These are phyloP conservation scores for Phaethon lepturus DNA, from an alignment of 2,113 vertebrate genomes.

Conservation along the genomic window DNA sequence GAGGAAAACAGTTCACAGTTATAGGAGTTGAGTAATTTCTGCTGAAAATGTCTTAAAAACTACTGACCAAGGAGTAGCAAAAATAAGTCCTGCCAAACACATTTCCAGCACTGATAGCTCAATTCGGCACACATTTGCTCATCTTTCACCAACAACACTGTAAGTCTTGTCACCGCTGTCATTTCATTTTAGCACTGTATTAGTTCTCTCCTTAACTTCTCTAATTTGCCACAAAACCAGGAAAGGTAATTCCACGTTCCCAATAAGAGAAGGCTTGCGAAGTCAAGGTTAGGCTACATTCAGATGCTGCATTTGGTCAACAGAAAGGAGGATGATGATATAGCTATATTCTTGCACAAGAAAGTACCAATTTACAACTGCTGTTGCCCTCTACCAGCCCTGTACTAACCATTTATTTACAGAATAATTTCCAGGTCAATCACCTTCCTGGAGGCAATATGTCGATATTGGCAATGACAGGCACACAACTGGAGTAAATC, in stretches of 20 bases:
- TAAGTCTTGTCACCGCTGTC: background rate
- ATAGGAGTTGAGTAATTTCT: background rate
- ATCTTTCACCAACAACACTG: background rate
- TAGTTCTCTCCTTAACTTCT: background rate
- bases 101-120: background rate
- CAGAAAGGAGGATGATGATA: background rate
- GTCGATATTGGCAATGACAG: fast-evolving
- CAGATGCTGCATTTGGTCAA: background rate
- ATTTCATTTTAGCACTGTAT: background rate
- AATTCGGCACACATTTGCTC: background rate
- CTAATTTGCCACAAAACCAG: background rate
- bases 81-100: background rate
- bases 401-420: background rate
- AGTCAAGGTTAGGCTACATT: background rate
- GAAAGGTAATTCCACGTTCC: background rate
- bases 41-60: background rate
- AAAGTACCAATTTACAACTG: background rate
- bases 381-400: background rate
- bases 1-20: background rate
- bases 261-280: background rate
- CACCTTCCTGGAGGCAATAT: background rate
- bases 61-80: background rate
- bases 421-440: background rate
- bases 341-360: background rate
- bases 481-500: background rate